Conservation (phyloP, 2,113 vertebrate species). For the Thomomys bottae region DNA sequence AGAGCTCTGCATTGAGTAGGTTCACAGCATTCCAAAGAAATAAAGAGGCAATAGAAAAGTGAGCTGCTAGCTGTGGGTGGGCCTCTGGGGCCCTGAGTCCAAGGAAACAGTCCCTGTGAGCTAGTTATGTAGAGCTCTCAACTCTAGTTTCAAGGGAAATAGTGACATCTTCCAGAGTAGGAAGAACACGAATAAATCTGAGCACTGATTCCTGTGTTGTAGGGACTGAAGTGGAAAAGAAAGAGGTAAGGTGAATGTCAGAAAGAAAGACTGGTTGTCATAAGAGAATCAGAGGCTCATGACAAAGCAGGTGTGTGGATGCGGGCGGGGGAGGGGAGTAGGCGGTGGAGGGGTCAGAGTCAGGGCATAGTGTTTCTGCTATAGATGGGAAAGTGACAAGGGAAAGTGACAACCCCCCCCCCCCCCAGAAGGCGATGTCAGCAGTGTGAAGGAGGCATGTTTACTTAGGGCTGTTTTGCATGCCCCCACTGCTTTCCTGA, state of each 20-base stretch:
- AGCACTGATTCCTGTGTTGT: not conserved
- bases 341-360: too few species aligned
- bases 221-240: not conserved
- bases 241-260: not conserved
- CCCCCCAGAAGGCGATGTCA: not conserved
- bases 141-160: not conserved
- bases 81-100: too few species aligned
- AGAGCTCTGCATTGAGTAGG: not conserved
- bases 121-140: not conserved
- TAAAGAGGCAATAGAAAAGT: not conserved
- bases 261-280: not conserved
- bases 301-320: not conserved
- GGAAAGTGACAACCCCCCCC: not conserved
- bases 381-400: not conserved
- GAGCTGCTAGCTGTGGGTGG: not conserved
- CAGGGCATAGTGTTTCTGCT: rapidly evolving
- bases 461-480: not conserved
- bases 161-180: not conserved
- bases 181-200: not conserved
- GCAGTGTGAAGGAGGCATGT: not conserved
- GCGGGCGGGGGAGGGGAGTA: too few species aligned
- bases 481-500: not conserved
- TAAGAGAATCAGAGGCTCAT: not conserved
- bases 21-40: not conserved
- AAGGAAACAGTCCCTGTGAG: not conserved